Evolutionary conservation across 2,797 vertebrate genomes (phyloP).

Genomic region (Zenarchopterus dispar): DNA sequence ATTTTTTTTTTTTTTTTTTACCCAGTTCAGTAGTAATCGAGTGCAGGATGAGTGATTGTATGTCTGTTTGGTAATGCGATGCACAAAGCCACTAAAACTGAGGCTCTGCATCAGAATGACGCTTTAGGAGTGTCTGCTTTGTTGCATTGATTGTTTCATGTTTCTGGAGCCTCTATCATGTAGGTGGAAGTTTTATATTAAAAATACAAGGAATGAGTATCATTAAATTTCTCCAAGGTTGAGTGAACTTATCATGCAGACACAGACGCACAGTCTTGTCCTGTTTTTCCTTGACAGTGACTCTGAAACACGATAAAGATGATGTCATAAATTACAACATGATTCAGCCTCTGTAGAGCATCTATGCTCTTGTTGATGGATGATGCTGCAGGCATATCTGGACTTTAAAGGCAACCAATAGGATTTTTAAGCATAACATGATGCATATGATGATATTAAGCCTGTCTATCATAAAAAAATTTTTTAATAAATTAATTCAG

Average conservation of each 20-base stretch:
- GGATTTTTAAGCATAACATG: slow-evolving; percentile 16
- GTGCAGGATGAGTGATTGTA: slow-evolving; percentile 51
- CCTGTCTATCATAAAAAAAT: slow-evolving; percentile 23
- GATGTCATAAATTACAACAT: slow-evolving; percentile 50
- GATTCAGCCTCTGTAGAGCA: slow-evolving; percentile 66
- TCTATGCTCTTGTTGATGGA: slow-evolving; percentile 23
- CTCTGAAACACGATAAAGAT: slow-evolving; percentile 48
- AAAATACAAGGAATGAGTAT: slow-evolving; percentile 47
- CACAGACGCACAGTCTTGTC: slow-evolving; percentile 23
- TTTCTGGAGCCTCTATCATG: slow-evolving; percentile 59
- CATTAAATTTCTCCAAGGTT: slow-evolving; percentile 65
- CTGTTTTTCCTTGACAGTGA: slow-evolving; percentile 52
- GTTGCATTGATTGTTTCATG: slow-evolving; percentile 50
- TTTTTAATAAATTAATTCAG: background rate
- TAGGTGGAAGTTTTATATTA: slow-evolving; percentile 35
- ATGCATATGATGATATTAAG: background rate
- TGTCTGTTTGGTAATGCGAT: slow-evolving; percentile 62
- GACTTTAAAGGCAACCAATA: slow-evolving; percentile 39
- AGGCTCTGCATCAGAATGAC: slow-evolving; percentile 46
- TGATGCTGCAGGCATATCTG: slow-evolving; percentile 38
- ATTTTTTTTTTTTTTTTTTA: slow-evolving; percentile 35
- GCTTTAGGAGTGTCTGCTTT: slow-evolving; percentile 55
- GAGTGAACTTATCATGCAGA: slow-evolving; percentile 61
- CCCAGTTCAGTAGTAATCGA: slow-evolving; percentile 36
- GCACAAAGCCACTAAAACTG: slow-evolving; percentile 54